Evolutionary conservation across 2,888 invertebrate genomes (phyloP).

Genomic region (Poecilus cupreus): DNA sequence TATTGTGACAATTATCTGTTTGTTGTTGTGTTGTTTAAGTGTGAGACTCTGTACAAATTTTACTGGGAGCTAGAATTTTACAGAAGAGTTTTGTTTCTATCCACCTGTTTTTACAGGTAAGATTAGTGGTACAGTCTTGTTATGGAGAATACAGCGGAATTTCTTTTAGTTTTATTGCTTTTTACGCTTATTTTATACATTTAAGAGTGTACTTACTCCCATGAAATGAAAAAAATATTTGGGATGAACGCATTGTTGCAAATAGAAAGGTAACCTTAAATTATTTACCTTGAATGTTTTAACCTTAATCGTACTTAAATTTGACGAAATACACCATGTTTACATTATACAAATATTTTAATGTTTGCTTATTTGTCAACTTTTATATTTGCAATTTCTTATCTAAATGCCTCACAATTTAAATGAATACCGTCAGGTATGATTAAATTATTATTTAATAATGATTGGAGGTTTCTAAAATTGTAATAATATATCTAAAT

Average conservation of each 20-base stretch:
- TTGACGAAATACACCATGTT: background rate
- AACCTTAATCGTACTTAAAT: background rate
- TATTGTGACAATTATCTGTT: constrained; percentile 26
- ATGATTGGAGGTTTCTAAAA: no score
- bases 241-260: background rate
- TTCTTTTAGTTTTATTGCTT: background rate
- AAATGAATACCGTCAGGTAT: no score
- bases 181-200: background rate
- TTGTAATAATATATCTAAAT: no score
- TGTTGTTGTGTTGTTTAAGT: background rate
- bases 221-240: background rate
- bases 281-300: background rate
- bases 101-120: constrained; percentile 51
- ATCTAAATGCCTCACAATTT: no score
- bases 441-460: no score
- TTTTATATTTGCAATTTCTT: no score
- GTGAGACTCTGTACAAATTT: background rate
- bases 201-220: background rate
- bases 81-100: background rate
- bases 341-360: background rate
- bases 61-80: background rate
- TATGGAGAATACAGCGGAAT: background rate
- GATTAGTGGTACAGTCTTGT: background rate
- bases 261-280: constrained; percentile 11
- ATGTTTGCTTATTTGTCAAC: background rate